phyloP scores from a whole-genome alignment of 2,888 invertebrate genomes.

The Elysia crispata region DNA sequence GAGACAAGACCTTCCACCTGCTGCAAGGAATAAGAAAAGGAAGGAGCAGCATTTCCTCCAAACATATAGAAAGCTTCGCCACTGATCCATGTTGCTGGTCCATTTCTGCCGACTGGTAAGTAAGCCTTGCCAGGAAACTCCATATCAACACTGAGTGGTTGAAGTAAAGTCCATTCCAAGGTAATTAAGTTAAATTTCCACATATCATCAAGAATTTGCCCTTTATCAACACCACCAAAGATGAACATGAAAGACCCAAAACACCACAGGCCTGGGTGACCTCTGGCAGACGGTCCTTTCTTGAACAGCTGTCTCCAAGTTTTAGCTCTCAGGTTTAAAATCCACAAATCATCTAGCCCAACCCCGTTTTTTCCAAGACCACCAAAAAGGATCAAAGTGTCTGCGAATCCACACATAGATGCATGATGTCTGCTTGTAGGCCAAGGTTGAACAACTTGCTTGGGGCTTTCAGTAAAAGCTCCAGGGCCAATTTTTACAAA shows the following conservation, averaged over 20 bases:
- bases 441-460: background rate
- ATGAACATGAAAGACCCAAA: conserved; percentile 55
- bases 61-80: conserved; percentile 60
- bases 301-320: background rate
- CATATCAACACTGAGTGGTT: background rate
- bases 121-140: background rate
- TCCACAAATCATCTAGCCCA: conserved; percentile 67
- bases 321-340: conserved; percentile 53
- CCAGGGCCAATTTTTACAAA: conserved; percentile 7
- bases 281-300: conserved; percentile 51
- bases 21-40: conserved; percentile 45
- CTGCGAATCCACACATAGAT: conserved; percentile 62
- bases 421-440: conserved; percentile 60
- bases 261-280: conserved; percentile 68
- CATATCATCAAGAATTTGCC: conserved; percentile 61
- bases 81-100: conserved; percentile 60
- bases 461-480: background rate
- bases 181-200: conserved; percentile 61
- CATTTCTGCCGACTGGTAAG: conserved; percentile 60
- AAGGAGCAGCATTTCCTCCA: conserved; percentile 61
- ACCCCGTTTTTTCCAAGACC: conserved; percentile 60
- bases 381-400: conserved; percentile 64
- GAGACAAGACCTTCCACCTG: conserved; percentile 61
- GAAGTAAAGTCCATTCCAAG: conserved; percentile 24
- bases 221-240: conserved; percentile 63